These are phyloP conservation scores for Drosophila orosa DNA, from an alignment of 1,140 invertebrate species.

Conservation along the genomic window DNA sequence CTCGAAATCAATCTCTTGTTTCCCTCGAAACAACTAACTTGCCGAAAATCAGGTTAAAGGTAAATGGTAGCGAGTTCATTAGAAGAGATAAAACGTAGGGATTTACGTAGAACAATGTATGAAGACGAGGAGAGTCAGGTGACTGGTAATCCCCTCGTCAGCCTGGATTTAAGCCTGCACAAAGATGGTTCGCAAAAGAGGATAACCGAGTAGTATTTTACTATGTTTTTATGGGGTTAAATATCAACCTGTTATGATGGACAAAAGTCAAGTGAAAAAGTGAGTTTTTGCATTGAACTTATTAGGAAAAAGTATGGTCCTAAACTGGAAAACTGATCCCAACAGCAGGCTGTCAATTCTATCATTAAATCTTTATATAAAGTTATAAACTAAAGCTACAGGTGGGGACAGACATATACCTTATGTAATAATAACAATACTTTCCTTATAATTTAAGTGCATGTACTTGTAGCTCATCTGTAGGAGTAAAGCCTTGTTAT, in stretches of 20 bases:
- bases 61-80: conserved; percentile 15
- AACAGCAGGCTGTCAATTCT: no score
- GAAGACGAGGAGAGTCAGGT: conserved; percentile 15
- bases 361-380: neutral
- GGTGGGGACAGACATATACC: no score
- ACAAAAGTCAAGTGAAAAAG: neutral
- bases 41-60: conserved; percentile 24
- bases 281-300: neutral
- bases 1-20: conserved; percentile 38
- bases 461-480: no score
- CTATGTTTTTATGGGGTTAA: neutral
- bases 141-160: conserved; percentile 29
- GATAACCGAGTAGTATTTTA: neutral
- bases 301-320: no score
- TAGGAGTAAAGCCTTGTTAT: no score
- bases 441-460: no score
- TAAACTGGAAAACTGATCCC: neutral
- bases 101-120: neutral
- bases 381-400: no score
- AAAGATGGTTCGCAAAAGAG: conserved; percentile 4
- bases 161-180: conserved; percentile 9
- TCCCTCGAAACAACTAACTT: conserved; percentile 30
- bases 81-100: conserved; percentile 21
- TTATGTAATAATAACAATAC: no score
- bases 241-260: neutral